Evolutionary conservation across 2,113 vertebrate species (phyloP).

Genomic region (Ceyx margarethae): DNA sequence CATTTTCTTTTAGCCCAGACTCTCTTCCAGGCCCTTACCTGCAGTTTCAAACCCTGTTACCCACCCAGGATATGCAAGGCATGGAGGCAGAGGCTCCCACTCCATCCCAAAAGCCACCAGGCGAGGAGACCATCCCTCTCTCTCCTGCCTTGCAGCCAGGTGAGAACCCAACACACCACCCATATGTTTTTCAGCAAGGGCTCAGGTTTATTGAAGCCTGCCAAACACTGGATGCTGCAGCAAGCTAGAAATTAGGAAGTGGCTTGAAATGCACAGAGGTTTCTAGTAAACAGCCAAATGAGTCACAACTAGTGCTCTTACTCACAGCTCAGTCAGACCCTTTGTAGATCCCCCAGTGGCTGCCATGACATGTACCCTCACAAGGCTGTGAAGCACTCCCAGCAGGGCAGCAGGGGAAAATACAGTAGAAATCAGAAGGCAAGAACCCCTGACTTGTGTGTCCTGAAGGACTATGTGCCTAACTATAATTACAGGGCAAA

Average conservation of each 20-base stretch:
- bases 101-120: not conserved
- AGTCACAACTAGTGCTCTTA: not conserved
- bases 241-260: slow-evolving; percentile 9
- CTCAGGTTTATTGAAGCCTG: not conserved
- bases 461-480: not conserved
- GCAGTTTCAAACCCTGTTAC: not conserved
- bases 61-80: accelerated
- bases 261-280: not conserved
- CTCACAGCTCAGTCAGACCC: not conserved
- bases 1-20: not conserved
- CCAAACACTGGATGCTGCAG: not conserved
- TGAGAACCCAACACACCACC: not conserved
- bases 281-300: not conserved
- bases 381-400: not conserved
- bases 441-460: not conserved
- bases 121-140: not conserved
- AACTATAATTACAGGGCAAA: not conserved
- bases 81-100: not conserved
- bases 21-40: not conserved
- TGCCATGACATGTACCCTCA: accelerated
- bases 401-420: not conserved
- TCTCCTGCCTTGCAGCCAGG: not conserved
- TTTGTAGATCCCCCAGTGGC: not conserved
- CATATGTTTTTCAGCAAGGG: not conserved
- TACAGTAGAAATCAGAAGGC: not conserved